Conservation (phyloP, 1,140 invertebrate genomes). For the Orius insidiosus region DNA sequence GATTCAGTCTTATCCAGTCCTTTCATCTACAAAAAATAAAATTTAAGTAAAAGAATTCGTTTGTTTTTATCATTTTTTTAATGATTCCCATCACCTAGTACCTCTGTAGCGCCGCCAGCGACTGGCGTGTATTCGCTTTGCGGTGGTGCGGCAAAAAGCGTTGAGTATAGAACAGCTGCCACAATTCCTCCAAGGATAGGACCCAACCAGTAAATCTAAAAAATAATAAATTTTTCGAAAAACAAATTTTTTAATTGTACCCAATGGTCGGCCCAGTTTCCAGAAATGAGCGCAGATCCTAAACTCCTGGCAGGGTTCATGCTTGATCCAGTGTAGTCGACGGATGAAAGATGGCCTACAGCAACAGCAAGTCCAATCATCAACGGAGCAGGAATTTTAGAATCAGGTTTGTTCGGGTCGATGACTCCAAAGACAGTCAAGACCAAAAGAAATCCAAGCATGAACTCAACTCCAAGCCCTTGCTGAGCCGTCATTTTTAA, state of each 20-base stretch:
- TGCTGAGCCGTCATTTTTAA: constrained; percentile 42
- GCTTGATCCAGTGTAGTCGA: constrained; percentile 66
- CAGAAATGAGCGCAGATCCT: constrained; percentile 63
- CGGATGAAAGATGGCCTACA: constrained; percentile 69
- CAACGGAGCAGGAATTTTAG: constrained; percentile 64
- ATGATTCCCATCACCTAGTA: constrained; percentile 21
- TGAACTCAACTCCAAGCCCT: constrained; percentile 74
- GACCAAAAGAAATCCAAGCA: constrained; percentile 76
- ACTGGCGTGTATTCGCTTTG: constrained; percentile 32
- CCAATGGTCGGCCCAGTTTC: constrained; percentile 63
- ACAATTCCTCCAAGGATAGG: constrained; percentile 62
- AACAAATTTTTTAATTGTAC: constrained; percentile 30
- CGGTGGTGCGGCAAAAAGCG: constrained; percentile 43
- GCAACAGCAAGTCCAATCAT: constrained; percentile 79
- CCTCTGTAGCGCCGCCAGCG: constrained; percentile 47
- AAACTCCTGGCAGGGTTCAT: constrained; percentile 82
- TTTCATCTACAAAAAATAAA: constrained; percentile 7
- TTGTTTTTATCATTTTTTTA: not conserved
- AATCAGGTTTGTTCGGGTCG: constrained; percentile 51
- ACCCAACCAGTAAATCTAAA: constrained; percentile 72
- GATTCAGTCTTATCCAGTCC: constrained; percentile 7
- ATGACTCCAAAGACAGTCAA: constrained; percentile 75
- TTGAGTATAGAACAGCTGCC: constrained; percentile 57
- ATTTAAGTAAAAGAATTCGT: not conserved
- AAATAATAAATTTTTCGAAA: constrained; percentile 15